Evolutionary conservation across 2,888 invertebrate species (phyloP).

Genomic region (Amphipyra berbera): DNA sequence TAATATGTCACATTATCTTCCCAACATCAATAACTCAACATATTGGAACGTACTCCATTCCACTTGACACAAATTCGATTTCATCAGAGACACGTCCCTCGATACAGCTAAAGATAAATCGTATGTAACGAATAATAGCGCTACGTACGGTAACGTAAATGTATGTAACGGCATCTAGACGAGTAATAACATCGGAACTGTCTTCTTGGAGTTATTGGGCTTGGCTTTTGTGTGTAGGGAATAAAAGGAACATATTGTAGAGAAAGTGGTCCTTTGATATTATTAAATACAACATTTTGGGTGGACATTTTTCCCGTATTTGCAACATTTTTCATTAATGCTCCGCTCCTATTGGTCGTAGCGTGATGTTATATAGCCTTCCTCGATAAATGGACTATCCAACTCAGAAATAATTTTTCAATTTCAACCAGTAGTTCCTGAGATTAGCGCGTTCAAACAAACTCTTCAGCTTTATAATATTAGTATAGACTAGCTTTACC

Average conservation of each 20-base stretch:
- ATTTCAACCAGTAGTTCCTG: too few species aligned
- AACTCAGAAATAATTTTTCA: too few species aligned
- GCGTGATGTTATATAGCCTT: too few species aligned
- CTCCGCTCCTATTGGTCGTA: too few species aligned
- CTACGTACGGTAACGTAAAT: slow-evolving; percentile 21
- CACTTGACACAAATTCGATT: slow-evolving; percentile 56
- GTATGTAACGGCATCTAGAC: slow-evolving; percentile 30
- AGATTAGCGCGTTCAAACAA: too few species aligned
- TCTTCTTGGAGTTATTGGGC: slow-evolving; percentile 29
- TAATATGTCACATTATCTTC: slow-evolving; percentile 9
- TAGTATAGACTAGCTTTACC: too few species aligned
- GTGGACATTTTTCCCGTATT: too few species aligned
- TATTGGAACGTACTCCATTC: slow-evolving; percentile 16
- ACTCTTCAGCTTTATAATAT: too few species aligned
- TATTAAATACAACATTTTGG: too few species aligned
- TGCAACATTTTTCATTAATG: too few species aligned
- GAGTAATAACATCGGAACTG: slow-evolving; percentile 42
- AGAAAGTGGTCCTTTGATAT: slow-evolving; percentile 2
- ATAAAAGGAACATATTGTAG: slow-evolving; percentile 12
- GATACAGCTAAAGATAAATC: slow-evolving; percentile 48
- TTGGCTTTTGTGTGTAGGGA: not conserved
- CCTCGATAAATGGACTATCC: too few species aligned
- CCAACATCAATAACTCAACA: slow-evolving; percentile 31
- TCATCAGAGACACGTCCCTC: slow-evolving; percentile 36
- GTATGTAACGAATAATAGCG: slow-evolving; percentile 37